These are phyloP conservation scores for Antheraea pernyi DNA, from an alignment of 1,140 invertebrate species.

Conservation along the genomic window DNA sequence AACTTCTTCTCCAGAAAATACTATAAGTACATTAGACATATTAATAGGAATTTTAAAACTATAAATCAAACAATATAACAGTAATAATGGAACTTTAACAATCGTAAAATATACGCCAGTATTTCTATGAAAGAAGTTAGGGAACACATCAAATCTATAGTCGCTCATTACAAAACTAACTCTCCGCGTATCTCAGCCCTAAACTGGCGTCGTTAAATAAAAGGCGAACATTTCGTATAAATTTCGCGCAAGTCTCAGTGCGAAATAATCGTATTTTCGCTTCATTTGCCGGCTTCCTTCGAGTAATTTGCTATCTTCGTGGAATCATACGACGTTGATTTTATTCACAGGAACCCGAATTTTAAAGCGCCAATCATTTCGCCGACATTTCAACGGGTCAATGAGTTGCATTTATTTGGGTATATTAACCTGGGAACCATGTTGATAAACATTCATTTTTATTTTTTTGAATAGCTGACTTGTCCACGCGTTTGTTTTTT, in stretches of 20 bases:
- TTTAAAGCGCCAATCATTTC: neutral
- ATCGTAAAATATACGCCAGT: too few relatives aligned
- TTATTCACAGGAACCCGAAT: conserved; percentile 14
- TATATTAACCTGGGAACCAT: too few relatives aligned
- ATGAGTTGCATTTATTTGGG: neutral
- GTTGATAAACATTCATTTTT: too few relatives aligned
- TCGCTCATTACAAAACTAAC: neutral
- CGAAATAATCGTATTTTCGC: conserved; percentile 55
- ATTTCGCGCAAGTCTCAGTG: conserved; percentile 47
- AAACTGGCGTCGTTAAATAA: conserved; percentile 35
- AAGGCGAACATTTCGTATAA: conserved; percentile 51
- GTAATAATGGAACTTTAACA: too few relatives aligned
- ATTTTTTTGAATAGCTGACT: too few relatives aligned
- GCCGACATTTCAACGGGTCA: too few relatives aligned
- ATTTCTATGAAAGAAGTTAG: too few relatives aligned
- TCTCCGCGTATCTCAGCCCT: conserved; percentile 15
- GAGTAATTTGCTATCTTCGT: conserved; percentile 45
- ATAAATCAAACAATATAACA: too few relatives aligned
- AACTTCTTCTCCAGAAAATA: too few relatives aligned
- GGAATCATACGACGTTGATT: conserved; percentile 39
- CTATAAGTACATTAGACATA: too few relatives aligned
- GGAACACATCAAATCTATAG: conserved; percentile 6
- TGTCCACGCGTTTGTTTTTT: too few relatives aligned
- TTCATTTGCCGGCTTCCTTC: conserved; percentile 45
- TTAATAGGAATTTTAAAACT: too few relatives aligned